Percentiles rank a stretch among this genome's conserved stretches.
These are phyloP conservation scores for Marisa cornuarietis DNA, from an alignment of 1,140 invertebrate species.

Conservation along the genomic window DNA sequence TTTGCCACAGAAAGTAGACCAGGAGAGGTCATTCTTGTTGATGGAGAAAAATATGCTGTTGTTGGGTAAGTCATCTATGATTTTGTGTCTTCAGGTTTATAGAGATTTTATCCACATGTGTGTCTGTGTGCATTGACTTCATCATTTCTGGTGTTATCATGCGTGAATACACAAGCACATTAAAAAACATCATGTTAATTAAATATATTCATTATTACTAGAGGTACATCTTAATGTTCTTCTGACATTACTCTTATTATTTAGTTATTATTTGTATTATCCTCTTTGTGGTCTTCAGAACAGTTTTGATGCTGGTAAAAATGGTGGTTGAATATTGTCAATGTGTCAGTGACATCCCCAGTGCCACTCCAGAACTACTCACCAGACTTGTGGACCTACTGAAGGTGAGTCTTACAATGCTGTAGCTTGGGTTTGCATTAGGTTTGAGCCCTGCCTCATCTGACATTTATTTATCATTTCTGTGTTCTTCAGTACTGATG, in stretches of 20 bases:
- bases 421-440: not conserved
- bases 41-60: constrained; percentile 84
- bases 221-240: too few relatives aligned
- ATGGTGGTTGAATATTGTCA: constrained; percentile 92
- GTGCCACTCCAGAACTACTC: constrained; percentile 77
- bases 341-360: constrained; percentile 74
- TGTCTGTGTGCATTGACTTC: too few relatives aligned
- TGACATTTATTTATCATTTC: too few relatives aligned
- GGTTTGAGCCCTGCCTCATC: not conserved
- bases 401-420: constrained; percentile 57
- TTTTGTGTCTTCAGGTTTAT: too few relatives aligned
- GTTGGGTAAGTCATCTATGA: constrained; percentile 72
- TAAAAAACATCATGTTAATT: too few relatives aligned
- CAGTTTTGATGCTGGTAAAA: constrained; percentile 80
- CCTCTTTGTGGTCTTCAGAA: constrained; percentile 60
- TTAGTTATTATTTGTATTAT: not conserved
- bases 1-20: constrained; percentile 57
- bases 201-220: too few relatives aligned
- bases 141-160: too few relatives aligned
- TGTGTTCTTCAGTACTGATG: too few relatives aligned
- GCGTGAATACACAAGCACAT: too few relatives aligned
- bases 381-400: constrained; percentile 87
- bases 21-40: constrained; percentile 73
- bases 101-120: too few relatives aligned
- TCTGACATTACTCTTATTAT: too few relatives aligned